These are phyloP conservation scores for Eriocheir sinensis DNA, from an alignment of 1,140 invertebrate genomes.

Conservation along the genomic window DNA sequence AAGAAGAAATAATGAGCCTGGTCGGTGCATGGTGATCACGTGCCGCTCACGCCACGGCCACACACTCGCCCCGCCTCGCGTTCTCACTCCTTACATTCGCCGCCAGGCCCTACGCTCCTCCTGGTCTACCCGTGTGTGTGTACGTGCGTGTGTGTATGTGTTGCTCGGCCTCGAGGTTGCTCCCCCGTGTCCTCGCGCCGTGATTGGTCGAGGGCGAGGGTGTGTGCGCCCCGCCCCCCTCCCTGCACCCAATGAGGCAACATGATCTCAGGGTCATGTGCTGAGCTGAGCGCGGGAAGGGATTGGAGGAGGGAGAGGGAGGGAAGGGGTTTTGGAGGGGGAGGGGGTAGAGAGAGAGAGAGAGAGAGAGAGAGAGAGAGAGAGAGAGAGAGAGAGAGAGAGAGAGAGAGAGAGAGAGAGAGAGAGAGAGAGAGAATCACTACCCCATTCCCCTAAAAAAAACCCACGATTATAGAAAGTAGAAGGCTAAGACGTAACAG, in stretches of 20 bases:
- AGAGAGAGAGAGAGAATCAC: background rate
- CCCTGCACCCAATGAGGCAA: background rate
- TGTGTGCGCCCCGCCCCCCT: background rate
- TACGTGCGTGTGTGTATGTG: background rate
- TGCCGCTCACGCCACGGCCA: constrained; percentile 50
- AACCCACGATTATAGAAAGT: too few species aligned
- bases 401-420: too few species aligned
- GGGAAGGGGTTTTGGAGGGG: background rate
- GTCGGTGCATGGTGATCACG: constrained; percentile 17
- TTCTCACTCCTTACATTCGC: background rate
- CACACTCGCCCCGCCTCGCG: background rate
- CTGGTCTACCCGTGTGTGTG: background rate
- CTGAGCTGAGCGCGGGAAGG: background rate
- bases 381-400: too few species aligned
- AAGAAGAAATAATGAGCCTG: constrained; percentile 30
- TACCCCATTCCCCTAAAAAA: too few species aligned
- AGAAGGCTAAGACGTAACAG: too few species aligned
- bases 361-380: too few species aligned
- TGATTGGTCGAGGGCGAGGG: background rate
- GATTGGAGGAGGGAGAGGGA: too few species aligned
- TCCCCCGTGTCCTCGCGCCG: background rate
- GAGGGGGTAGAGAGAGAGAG: background rate
- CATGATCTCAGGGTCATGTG: background rate
- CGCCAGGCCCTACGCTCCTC: background rate
- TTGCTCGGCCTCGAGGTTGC: background rate